phyloP scores from a whole-genome alignment of 2,888 invertebrate species.

The Adelphocoris suturalis region DNA sequence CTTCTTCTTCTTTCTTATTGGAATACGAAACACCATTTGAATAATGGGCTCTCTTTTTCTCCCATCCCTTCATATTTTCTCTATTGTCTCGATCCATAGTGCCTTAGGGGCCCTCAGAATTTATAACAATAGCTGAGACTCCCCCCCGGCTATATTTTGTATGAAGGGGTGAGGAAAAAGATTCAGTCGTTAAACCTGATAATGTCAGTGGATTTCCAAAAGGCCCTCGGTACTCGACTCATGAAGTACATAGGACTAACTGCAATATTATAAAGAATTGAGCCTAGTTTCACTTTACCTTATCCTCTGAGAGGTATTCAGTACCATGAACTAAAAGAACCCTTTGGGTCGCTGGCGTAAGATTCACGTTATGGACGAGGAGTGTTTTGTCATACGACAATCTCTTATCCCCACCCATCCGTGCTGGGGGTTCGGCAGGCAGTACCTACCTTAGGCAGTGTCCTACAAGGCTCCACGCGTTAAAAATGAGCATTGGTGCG shows the following conservation, averaged over 20 bases:
- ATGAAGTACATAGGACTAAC: background rate
- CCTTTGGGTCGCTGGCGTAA: no score
- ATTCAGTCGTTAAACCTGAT: slow-evolving; percentile 36
- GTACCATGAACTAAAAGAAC: no score
- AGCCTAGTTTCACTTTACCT: no score
- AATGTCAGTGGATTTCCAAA: background rate
- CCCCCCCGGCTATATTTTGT: slow-evolving; percentile 26
- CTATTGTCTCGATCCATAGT: slow-evolving; percentile 66
- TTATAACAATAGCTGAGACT: slow-evolving; percentile 51
- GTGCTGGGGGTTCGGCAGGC: no score
- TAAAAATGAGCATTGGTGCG: no score
- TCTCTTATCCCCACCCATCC: no score
- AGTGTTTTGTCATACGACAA: no score
- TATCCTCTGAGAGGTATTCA: no score
- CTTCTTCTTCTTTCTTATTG: slow-evolving; percentile 56
- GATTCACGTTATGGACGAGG: no score
- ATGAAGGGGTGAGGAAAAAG: background rate
- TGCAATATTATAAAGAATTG: background rate
- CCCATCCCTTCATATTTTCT: slow-evolving; percentile 61
- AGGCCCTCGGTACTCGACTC: background rate
- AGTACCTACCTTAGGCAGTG: no score
- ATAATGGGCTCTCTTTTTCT: slow-evolving; percentile 66
- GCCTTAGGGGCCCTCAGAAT: slow-evolving; percentile 48
- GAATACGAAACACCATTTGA: slow-evolving; percentile 70
- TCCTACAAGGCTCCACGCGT: no score